Evolutionary conservation across 1,140 invertebrate species (phyloP), one percentile per base, ranked within the genome.

Genomic region (Leptinotarsa texana): DNA sequence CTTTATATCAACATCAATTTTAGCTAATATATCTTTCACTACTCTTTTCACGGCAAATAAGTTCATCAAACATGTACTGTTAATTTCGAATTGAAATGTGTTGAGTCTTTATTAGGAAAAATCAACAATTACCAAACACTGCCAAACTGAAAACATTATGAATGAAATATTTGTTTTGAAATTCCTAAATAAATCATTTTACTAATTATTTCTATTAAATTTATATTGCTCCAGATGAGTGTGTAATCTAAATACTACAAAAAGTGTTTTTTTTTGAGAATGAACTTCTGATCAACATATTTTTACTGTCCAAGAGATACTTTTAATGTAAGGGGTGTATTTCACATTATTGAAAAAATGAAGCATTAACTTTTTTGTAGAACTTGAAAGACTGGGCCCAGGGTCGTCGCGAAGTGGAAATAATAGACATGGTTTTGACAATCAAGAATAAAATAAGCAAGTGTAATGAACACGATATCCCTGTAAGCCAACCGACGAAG

Each of bases 351-450:
- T 24, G 21, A 63, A 27, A n/a, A 22, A 72, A 22, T 72, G 15
- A 72, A 61, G 3, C 24, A 18, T 63, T 3, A n/a, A 13, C 3
- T 78, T 47, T 72, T 69, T 85, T 86, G 68, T 85, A 96, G 93
- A 94, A 98, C 86, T 87, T 98, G 77, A 91, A 92, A 80, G 89
- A 91, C 63, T 98, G 96, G 96, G 94, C 97, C 0, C 87, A 91
- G 81, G 95, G 93, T 72, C 96, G 96, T 82, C 92, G 96, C 80
- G 97, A 99, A 88, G 96, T 99, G 8, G 96, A 99, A 89, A 91
- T 98, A 73, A 95, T 99, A 15, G 97, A 99, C 85, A 94, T 98
- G 91, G 93, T 99, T 77, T 85, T 99, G 65, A 92, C 93, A 84
- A 89, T 97, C 67, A 90, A 93, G 74, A 91, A 94, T 78, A 95